Conservation (phyloP, 2,888 invertebrate species). For the Ernsta delagoae region DNA sequence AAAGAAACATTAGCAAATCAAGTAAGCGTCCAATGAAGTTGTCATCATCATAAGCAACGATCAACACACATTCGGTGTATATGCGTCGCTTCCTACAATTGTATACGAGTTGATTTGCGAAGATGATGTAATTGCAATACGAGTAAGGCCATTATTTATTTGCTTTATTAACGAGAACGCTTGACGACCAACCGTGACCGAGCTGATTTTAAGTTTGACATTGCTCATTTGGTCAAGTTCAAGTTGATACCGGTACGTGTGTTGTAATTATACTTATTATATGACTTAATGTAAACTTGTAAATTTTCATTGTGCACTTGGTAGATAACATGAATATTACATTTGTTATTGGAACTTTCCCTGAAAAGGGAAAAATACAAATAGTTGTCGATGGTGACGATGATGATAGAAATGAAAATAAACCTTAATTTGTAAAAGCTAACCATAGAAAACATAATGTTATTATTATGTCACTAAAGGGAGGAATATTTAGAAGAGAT, state of each 20-base stretch:
- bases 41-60: conserved; percentile 23
- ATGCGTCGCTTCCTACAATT: conserved; percentile 29
- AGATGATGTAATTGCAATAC: conserved; percentile 72
- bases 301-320: neutral
- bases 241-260: conserved; percentile 50
- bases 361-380: no score
- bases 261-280: neutral
- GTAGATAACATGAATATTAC: no score
- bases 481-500: neutral
- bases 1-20: conserved; percentile 7
- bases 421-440: neutral
- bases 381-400: neutral
- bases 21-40: conserved; percentile 13
- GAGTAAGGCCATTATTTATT: conserved; percentile 65
- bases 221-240: conserved; percentile 77
- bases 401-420: neutral
- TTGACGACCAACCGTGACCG: conserved; percentile 48
- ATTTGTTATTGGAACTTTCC: no score
- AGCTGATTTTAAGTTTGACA: conserved; percentile 56
- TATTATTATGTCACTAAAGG: neutral
- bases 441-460: no score
- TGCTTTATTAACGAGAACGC: conserved; percentile 61
- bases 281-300: neutral
- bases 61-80: conserved; percentile 22
- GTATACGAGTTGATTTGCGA: conserved; percentile 45